Conservation (phyloP, 2,797 vertebrate species). For the Sciaenops ocellatus region DNA sequence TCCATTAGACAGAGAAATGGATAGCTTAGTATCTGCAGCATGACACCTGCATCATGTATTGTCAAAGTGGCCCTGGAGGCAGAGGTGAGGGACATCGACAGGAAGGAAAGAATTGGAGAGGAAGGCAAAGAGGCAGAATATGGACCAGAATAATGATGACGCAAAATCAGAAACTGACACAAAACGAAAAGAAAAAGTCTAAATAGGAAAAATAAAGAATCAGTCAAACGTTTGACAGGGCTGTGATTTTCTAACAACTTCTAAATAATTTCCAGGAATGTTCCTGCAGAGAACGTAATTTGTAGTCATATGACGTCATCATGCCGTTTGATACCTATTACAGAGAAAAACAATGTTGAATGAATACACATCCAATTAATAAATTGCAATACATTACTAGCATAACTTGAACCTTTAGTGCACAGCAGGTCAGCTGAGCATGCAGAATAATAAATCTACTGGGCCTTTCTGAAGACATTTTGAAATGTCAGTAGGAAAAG, state of each 20-base stretch:
- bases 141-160: constrained; percentile 31
- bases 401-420: background rate
- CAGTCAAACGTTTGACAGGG: background rate
- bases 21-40: constrained; percentile 59
- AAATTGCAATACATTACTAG: background rate
- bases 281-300: background rate
- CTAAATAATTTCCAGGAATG: background rate
- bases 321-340: background rate
- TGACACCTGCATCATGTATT: constrained; percentile 56
- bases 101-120: constrained; percentile 8
- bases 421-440: constrained; percentile 2
- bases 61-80: constrained; percentile 53
- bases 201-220: background rate
- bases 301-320: no score
- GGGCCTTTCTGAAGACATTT: background rate
- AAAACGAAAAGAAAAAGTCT: background rate
- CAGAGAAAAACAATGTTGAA: background rate
- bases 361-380: background rate
- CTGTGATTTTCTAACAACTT: no score
- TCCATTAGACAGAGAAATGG: constrained; percentile 73
- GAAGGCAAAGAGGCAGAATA: constrained; percentile 8
- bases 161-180: background rate
- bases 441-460: background rate
- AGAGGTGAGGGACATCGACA: constrained; percentile 7
- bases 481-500: background rate